A percentile compares a stretch with the other conserved stretches of the same genome.
These are phyloP conservation scores for Eueides isabella DNA, from an alignment of 1,140 invertebrate species.

Conservation along the genomic window DNA sequence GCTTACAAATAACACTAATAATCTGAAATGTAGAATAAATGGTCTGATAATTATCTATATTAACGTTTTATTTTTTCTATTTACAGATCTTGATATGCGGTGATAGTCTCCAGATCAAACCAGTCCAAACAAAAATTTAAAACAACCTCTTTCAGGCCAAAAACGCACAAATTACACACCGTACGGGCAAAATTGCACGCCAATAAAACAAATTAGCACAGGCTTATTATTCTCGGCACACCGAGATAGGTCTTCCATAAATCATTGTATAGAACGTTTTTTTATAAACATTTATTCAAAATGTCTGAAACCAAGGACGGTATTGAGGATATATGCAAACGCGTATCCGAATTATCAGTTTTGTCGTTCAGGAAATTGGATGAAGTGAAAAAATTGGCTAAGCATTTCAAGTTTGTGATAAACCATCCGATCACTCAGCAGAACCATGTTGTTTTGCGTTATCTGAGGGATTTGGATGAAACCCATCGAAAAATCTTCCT, in stretches of 20 bases:
- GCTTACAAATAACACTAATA: too few species aligned
- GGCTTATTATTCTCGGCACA: constrained; percentile 54
- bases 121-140: constrained; percentile 48
- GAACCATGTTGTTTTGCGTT: constrained; percentile 51
- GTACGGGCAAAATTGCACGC: constrained; percentile 65
- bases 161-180: constrained; percentile 39
- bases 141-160: constrained; percentile 39
- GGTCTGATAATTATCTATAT: constrained; percentile 5
- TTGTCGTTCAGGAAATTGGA: constrained; percentile 70
- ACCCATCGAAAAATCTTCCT: constrained; percentile 65
- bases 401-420: constrained; percentile 65
- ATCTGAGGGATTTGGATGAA: constrained; percentile 61
- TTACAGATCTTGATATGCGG: constrained; percentile 79
- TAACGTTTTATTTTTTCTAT: not conserved
- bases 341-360: constrained; percentile 57
- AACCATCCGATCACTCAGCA: constrained; percentile 61
- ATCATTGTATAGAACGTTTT: constrained; percentile 45
- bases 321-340: constrained; percentile 51
- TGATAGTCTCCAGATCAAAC: constrained; percentile 66
- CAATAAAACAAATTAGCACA: constrained; percentile 31
- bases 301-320: constrained; percentile 30
- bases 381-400: constrained; percentile 64
- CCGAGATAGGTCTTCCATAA: constrained; percentile 56
- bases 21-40: too few species aligned
- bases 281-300: constrained; percentile 14